Conservation (phyloP, 1,140 invertebrate species). For the Saccostrea cuccullata region DNA sequence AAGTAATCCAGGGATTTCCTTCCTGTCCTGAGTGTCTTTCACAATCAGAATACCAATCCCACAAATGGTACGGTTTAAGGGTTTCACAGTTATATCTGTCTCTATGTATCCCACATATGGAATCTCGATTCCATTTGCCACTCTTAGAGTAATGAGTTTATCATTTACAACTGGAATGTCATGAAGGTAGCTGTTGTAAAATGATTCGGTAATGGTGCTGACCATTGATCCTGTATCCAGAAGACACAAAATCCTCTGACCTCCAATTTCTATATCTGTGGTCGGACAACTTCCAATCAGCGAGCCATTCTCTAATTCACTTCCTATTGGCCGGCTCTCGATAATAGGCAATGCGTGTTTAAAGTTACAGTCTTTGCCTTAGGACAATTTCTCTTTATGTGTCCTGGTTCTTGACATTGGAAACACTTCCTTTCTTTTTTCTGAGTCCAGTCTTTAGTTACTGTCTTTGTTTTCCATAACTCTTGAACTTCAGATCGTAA, state of each 20-base stretch:
- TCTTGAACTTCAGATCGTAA: background rate
- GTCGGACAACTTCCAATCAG: background rate
- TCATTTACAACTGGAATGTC: too few relatives aligned
- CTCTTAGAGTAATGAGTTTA: slow-evolving; percentile 12
- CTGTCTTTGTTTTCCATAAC: background rate
- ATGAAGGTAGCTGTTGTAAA: background rate
- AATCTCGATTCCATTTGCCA: background rate
- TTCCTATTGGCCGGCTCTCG: background rate
- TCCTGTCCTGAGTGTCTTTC: slow-evolving; percentile 1
- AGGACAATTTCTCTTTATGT: too few relatives aligned
- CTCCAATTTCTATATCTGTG: background rate
- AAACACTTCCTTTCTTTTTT: background rate
- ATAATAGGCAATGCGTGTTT: too few relatives aligned
- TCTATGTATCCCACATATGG: slow-evolving; percentile 22
- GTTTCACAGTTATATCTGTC: slow-evolving; percentile 4
- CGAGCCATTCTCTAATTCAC: background rate
- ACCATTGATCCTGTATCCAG: background rate
- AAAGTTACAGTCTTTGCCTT: too few relatives aligned
- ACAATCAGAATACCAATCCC: slow-evolving; percentile 30
- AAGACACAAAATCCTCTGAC: background rate
- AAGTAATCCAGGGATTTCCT: slow-evolving; percentile 17
- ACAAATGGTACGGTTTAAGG: background rate
- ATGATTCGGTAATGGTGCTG: slow-evolving; percentile 4
- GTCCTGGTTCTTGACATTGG: too few relatives aligned
- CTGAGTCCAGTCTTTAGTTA: slow-evolving; percentile 23